phyloP scores from a whole-genome alignment of 2,797 vertebrate genomes.

The Novumbra hubbsi region DNA sequence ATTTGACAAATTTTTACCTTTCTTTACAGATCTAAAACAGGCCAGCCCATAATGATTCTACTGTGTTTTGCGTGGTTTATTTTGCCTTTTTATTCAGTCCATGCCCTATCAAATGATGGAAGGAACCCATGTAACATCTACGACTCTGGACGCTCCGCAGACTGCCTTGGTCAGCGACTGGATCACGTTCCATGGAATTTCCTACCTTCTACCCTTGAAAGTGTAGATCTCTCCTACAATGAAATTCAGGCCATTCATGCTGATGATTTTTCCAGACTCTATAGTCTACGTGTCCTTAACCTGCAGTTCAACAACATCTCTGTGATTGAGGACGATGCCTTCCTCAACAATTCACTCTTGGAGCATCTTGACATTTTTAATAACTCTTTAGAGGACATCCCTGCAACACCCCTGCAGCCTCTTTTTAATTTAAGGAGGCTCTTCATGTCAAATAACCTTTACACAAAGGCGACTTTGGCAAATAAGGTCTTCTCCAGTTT shows the following conservation, averaged over 20 bases:
- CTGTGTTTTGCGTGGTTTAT: constrained; percentile 42
- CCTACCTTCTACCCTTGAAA: constrained; percentile 62
- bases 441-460: constrained; percentile 82
- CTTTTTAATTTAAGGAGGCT: constrained; percentile 67
- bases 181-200: constrained; percentile 59
- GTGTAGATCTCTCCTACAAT: constrained; percentile 82
- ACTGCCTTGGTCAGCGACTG: constrained; percentile 72
- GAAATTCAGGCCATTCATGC: constrained; percentile 58
- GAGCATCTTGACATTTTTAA: constrained; percentile 79
- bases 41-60: constrained; percentile 37
- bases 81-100: constrained; percentile 44
- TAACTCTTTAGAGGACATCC: constrained; percentile 77
- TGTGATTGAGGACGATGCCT: constrained; percentile 67
- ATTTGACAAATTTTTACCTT: constrained; percentile 17
- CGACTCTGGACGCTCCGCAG: constrained; percentile 49
- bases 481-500: constrained; percentile 63
- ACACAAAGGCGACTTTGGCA: constrained; percentile 58
- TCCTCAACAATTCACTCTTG: constrained; percentile 66
- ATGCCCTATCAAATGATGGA: constrained; percentile 20
- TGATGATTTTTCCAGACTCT: constrained; percentile 60
- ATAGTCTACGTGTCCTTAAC: constrained; percentile 59
- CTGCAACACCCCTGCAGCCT: constrained; percentile 63
- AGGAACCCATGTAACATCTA: constrained; percentile 49
- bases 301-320: constrained; percentile 80
- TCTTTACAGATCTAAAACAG: constrained; percentile 42